Base-by-base conservation (phyloP, 2,797 vertebrate genomes). In the Argya squamiceps region DNA sequence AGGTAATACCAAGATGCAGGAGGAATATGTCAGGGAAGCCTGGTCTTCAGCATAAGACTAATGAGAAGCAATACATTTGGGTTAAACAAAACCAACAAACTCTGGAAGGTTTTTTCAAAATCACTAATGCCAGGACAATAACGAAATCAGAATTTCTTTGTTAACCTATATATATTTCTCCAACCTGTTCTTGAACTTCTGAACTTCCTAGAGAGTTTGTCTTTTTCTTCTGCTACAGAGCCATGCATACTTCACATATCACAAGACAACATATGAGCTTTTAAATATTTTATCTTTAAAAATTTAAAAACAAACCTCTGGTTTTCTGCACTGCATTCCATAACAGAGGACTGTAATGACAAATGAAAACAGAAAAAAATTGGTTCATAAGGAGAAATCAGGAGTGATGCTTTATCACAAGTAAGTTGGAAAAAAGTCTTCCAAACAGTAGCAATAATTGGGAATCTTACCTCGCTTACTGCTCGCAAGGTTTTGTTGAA, bases 401-500 rank as follows among this genome's bases (percentile, higher is more conserved):
- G 55, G 10, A 88, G 27, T 82, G 47, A 78, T 55, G 86, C 41
- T 32, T 92, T 89, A 85, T 63, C 30, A 89, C 26, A 95, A 81
- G 16, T 43, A 88, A 68, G 21, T 3, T 53, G 27, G 17, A 84
- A 88, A 62, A 21, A 56, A 18, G 36, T 62, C 74, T 85, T 84
- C 58, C 59, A 64, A 91, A 89, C 22, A 92, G 15, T 56, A 91
- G 75, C 5, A 95, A 52, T 39, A 89, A 86, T 47, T 64, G 89
- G 53, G 12, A 77, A 73, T 41, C 96, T 97, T 98, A 98, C 98
- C 97, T 98, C 95, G 77, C 97, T 98, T 93, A 97, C 6, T 52
- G 63, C 92, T 91, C 95, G 92, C 83, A 98, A 95, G 22, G 97
- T 98, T 97, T 97, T 97, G 92, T 98, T 98, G 96, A 98, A 97